Percentiles rank a stretch among this genome's conserved stretches.
Conservation (phyloP, 2,888 invertebrate species). For the Caenorhabditis sp. region DNA sequence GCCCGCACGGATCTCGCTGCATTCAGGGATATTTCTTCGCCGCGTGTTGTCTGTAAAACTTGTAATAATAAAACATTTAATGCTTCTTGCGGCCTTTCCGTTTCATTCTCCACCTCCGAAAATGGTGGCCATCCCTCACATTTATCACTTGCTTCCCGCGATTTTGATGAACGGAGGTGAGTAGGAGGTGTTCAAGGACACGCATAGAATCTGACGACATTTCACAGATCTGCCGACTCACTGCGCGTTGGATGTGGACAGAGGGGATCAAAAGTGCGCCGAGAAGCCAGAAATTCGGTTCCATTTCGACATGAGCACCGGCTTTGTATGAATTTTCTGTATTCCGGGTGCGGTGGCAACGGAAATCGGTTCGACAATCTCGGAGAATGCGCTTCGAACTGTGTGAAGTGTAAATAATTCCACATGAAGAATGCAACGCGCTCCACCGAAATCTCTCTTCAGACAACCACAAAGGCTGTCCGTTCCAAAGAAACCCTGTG, state of each 20-base stretch:
- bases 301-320: constrained; percentile 27
- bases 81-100: not conserved
- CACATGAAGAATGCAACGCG: not conserved
- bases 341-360: not conserved
- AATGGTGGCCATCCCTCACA: constrained; percentile 27
- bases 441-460: not conserved
- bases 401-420: constrained; percentile 1
- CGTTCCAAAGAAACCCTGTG: constrained; percentile 23
- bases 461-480: constrained; percentile 35
- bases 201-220: not conserved
- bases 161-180: constrained; percentile 16
- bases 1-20: constrained; percentile 54
- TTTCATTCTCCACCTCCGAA: not conserved
- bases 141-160: constrained; percentile 33
- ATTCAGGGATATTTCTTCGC: constrained; percentile 59
- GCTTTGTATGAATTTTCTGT: constrained; percentile 26
- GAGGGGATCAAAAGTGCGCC: not conserved
- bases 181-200: not conserved
- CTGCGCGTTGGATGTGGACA: not conserved
- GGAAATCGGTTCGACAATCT: constrained; percentile 19
- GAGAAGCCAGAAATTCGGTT: not conserved
- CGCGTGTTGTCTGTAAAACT: constrained; percentile 57
- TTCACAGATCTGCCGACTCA: constrained; percentile 9
- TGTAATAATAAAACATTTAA: constrained; percentile 19
- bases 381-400: constrained; percentile 1